Base-by-base conservation (phyloP, 2,888 invertebrate genomes). In the Heliconius hortense region DNA sequence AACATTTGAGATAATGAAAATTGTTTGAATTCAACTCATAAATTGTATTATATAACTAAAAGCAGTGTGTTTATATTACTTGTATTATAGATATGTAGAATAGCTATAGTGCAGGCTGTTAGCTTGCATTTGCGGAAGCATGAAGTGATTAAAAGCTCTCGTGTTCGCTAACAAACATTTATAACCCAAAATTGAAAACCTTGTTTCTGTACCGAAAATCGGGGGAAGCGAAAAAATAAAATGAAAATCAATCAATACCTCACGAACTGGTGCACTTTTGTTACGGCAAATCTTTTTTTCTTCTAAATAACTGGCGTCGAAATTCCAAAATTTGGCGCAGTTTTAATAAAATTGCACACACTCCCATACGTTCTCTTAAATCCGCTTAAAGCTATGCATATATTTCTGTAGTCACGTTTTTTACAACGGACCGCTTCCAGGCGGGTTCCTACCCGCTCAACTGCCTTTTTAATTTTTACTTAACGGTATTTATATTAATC, bases 1-100 rank as follows among this genome's bases (percentile, higher is more conserved):
- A 80, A 73, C 75, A 68, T 76, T 75, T 67, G 77, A 79, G 78
- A 81, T 82, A 79, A 82, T 77, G 75, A 77, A 79, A 80, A 81
- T 82, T 80, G 79, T 82, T 82, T 73, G 74, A 79, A 82, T 81
- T 78, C 74, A 76, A 18, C 60, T 62, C 35, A 15, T 66, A 53
- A 71, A 71, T 26, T 7, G 28, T 73, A 39, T 48, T 48, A 48
- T 31, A 69, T 72, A 48, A 59, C 63, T 69, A 72, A 62, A 35
- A 62, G 59, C 35, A 66, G 62, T 24, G 62, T 26, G n/a, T 70
- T 70, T 67, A 28, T 21, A 66, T 5, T 56, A 39, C 31, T 56
- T 15, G 53, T 21, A 15, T 69, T 31, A 0, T 31, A 53, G 15
- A 53, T 68, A 35, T 39, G 24, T 66, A 39, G 39, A 35, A 24